Conservation (phyloP, 1,140 invertebrate genomes). For the Heliconius congener region DNA sequence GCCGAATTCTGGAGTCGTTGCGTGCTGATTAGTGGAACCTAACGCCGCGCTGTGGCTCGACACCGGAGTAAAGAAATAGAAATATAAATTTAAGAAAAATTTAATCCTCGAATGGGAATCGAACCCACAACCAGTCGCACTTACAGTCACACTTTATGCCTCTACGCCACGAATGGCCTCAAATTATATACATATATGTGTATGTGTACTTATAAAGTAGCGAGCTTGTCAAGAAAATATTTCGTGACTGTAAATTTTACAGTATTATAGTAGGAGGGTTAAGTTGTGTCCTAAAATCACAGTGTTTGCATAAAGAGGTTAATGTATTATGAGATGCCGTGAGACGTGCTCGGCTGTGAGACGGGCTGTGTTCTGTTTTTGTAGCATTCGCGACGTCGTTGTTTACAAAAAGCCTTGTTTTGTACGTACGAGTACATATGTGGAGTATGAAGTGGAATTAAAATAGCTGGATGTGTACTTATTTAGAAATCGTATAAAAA, state of each 20-base stretch:
- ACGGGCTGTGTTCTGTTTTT: constrained; percentile 8
- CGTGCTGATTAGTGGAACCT: too few relatives aligned
- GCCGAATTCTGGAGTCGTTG: too few relatives aligned
- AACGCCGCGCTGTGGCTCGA: too few relatives aligned
- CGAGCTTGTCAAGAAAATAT: background rate
- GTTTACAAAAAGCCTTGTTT: background rate
- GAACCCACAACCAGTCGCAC: too few relatives aligned
- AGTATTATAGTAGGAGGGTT: constrained; percentile 8
- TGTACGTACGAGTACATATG: background rate
- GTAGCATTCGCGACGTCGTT: background rate
- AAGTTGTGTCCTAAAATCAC: constrained; percentile 23
- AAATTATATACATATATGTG: too few relatives aligned
- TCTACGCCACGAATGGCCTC: too few relatives aligned
- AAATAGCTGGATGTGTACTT: background rate
- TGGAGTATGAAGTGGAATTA: background rate
- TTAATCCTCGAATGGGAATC: too few relatives aligned
- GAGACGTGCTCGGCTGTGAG: background rate
- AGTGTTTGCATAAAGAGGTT: constrained; percentile 19
- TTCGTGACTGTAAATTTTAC: background rate
- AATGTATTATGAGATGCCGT: constrained; percentile 12
- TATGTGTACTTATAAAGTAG: background rate
- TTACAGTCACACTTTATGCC: too few relatives aligned
- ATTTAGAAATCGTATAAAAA: too few relatives aligned
- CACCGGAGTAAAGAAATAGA: too few relatives aligned
- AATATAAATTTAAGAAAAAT: too few relatives aligned